Conservation (phyloP, 1,140 invertebrate genomes). For the Panulirus ornatus region DNA sequence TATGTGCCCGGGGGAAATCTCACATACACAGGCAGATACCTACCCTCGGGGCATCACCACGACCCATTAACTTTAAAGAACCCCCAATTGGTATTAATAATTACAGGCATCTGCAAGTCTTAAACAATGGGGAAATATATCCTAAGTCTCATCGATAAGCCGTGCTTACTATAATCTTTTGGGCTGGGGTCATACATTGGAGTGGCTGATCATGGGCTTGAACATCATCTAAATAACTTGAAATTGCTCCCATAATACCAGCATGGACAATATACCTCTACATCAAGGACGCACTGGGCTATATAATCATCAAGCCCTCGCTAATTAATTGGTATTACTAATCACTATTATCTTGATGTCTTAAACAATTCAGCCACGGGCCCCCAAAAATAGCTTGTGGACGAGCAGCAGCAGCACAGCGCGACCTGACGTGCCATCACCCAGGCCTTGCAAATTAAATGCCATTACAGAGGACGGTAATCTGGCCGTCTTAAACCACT, state of each 20-base stretch:
- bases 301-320: conserved; percentile 33
- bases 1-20: too few relatives aligned
- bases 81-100: conserved; percentile 32
- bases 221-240: conserved; percentile 5
- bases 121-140: conserved; percentile 29
- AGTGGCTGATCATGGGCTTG: neutral
- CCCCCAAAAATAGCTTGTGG: conserved; percentile 10
- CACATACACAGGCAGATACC: too few relatives aligned
- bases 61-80: conserved; percentile 23
- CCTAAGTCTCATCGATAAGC: conserved; percentile 24
- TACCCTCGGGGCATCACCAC: too few relatives aligned
- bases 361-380: conserved; percentile 5
- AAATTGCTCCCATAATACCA: conserved; percentile 24
- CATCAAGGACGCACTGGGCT: conserved; percentile 25
- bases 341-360: conserved; percentile 32
- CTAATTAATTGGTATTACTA: conserved; percentile 31
- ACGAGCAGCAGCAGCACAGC: too few relatives aligned
- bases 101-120: conserved; percentile 35
- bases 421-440: neutral
- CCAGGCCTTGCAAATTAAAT: conserved; percentile 5
- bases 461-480: conserved; percentile 24
- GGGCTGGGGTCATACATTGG: neutral
- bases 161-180: neutral
- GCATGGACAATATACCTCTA: conserved; percentile 30
- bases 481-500: conserved; percentile 28